Evolutionary conservation across 35 echinoderm and acorn worm species (phyloP), one percentile per base, ranked within the genome.

Genomic region (Heliocidaris erythrogramma): DNA sequence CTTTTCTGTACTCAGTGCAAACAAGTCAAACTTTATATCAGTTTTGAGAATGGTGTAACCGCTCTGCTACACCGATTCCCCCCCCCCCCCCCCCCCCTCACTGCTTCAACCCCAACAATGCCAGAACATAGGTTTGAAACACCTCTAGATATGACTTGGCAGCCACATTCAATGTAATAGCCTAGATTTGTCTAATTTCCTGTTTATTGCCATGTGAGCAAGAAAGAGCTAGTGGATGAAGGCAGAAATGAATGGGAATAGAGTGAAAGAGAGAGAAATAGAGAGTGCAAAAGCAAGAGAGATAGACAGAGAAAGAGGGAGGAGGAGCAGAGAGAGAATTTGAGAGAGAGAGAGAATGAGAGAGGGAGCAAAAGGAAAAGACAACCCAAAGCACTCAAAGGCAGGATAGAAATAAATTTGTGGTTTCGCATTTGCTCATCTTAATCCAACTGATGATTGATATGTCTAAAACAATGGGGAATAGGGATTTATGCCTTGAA

Each of bases 131-230:
- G 6, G n/a, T 78, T 78, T 78, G 65, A 78, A 29, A 78, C 65
- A 78, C 65, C 65, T 78, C 65, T 78, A 78, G 65, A 78, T 78
- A 78, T 78, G 65, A 78, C 50, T 92, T 92, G 91, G 91, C 91
- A 92, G 91, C 91, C 91, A 49, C 49, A 92, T 92, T 52, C 49
- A 8, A 59, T 92, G 91, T 92, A 92, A 92, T 92, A 92, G 91
- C 91, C 50, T 59, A 92, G 91, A 92, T 92, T 92, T 92, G 91
- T 92, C 91, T 92, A 92, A 92, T 92, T 92, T 92, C 91, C 91
- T 92, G 91, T 92, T 92, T 92, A 92, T 92, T 92, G 91, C 91
- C 49, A 92, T 59, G 7, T 92, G 91, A 92, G 91, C 17, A 86
- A 42, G 87, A 48, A 47, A 48, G 31, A 2, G 24, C 16, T 21